phyloP scores from a whole-genome alignment of 2,113 vertebrate genomes.

The Polypterus senegalus region DNA sequence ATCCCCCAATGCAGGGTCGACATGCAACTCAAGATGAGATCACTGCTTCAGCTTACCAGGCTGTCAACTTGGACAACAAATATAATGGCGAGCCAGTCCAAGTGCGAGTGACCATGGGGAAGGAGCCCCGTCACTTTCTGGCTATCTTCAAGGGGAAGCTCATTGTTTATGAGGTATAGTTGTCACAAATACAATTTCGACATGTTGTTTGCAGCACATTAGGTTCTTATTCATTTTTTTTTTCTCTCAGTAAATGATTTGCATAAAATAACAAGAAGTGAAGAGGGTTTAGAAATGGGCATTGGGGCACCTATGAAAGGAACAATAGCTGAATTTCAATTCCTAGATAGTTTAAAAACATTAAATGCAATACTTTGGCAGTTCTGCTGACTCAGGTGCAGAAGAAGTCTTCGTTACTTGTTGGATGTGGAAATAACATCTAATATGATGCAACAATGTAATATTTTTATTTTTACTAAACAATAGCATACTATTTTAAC shows the following conservation, averaged over 20 bases:
- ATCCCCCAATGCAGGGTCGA: constrained; percentile 49
- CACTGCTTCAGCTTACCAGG: constrained; percentile 69
- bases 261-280: background rate
- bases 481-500: no score
- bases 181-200: background rate
- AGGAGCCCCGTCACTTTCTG: constrained; percentile 76
- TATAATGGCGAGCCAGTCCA: constrained; percentile 66
- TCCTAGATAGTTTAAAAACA: no score
- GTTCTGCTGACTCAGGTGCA: no score
- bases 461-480: no score
- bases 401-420: no score
- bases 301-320: no score
- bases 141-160: constrained; percentile 77
- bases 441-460: no score
- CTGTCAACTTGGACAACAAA: constrained; percentile 61
- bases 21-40: constrained; percentile 70
- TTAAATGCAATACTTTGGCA: no score
- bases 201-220: background rate
- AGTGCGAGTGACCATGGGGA: constrained; percentile 79
- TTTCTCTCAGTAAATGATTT: background rate
- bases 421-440: no score
- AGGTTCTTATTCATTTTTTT: no score
- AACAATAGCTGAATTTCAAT: no score
- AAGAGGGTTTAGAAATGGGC: background rate
- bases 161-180: constrained; percentile 67